Conservation (phyloP, 2,113 vertebrate species). For the Gavialis gangeticus region DNA sequence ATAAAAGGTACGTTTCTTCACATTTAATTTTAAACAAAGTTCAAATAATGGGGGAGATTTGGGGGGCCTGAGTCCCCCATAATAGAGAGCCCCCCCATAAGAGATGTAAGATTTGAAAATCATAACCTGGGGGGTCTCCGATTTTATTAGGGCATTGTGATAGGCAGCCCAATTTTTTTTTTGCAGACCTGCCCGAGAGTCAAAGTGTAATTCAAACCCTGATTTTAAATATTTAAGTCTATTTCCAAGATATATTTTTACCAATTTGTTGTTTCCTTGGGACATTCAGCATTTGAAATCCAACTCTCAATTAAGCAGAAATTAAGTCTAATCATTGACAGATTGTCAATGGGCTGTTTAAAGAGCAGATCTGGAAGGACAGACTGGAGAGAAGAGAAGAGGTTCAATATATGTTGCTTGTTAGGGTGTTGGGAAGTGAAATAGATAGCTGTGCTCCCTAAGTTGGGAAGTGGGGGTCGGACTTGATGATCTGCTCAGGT, state of each 20-base stretch:
- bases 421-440: not conserved
- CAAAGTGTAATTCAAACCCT: too few relatives aligned
- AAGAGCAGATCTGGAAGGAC: not conserved
- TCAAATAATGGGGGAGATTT: too few relatives aligned
- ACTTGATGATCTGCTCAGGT: too few relatives aligned
- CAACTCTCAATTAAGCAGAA: not conserved
- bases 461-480: not conserved
- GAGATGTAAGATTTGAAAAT: too few relatives aligned
- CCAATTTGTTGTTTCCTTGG: not conserved
- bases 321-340: not conserved
- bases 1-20: not conserved
- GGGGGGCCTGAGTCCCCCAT: too few relatives aligned
- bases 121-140: too few relatives aligned
- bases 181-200: too few relatives aligned
- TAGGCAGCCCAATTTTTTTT: too few relatives aligned
- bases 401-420: not conserved
- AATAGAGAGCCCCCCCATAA: too few relatives aligned
- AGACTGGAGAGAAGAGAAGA: not conserved
- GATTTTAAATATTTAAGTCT: too few relatives aligned
- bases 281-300: not conserved
- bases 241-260: not conserved
- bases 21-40: not conserved
- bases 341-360: not conserved
- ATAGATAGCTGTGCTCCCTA: not conserved
- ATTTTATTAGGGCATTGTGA: too few relatives aligned